Conservation (phyloP, 2,113 vertebrate species). For the Neofelis nebulosa region DNA sequence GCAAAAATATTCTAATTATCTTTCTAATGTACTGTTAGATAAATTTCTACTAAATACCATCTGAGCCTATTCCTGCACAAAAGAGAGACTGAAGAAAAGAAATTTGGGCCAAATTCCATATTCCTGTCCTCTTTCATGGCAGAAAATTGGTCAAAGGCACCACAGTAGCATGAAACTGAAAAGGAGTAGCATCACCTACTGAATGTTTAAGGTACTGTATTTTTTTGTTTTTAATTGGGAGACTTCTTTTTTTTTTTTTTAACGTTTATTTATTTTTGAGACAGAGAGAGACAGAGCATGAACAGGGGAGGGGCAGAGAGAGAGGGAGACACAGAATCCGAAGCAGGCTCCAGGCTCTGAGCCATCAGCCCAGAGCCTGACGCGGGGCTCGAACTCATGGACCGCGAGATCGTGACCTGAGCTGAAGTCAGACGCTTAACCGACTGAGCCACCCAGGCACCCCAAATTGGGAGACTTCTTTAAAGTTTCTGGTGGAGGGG, state of each 20-base stretch:
- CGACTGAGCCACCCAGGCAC: too few relatives aligned
- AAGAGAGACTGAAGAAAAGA: neutral
- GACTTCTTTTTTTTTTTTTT: neutral
- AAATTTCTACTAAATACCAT: conserved; percentile 49
- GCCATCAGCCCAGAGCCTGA: too few relatives aligned
- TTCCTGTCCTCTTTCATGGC: neutral
- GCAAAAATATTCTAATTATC: conserved; percentile 49
- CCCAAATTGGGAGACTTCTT: neutral
- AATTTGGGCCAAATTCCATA: neutral
- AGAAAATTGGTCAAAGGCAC: conserved; percentile 40
- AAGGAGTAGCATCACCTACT: conserved; percentile 16
- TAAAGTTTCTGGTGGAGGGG: neutral
- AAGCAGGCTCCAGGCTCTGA: too few relatives aligned
- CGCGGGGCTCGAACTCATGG: too few relatives aligned
- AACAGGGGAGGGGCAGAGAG: too few relatives aligned
- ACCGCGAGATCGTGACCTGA: too few relatives aligned
- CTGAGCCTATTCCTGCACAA: conserved; percentile 37
- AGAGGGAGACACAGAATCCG: too few relatives aligned
- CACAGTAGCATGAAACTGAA: neutral
- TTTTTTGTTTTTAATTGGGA: neutral
- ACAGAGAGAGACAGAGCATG: too few relatives aligned
- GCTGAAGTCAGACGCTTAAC: too few relatives aligned
- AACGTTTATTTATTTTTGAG: too few relatives aligned
- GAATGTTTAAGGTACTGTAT: neutral
- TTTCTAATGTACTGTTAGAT: conserved; percentile 40